Base-by-base conservation (phyloP, 1,140 invertebrate genomes). In the Panulirus ornatus region DNA sequence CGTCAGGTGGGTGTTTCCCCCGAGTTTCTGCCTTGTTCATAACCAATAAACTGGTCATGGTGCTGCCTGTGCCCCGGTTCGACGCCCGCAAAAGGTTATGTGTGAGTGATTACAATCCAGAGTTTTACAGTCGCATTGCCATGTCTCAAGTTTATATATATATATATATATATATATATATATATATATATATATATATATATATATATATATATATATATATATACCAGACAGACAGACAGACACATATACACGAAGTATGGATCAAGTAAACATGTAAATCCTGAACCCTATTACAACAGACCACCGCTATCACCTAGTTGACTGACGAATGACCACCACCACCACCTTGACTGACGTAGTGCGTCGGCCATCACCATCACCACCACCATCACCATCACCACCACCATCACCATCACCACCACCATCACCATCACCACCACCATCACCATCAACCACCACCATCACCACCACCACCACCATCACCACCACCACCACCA, bases 171-270 rank as follows among this genome's bases (percentile, higher is more conserved):
- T 70, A 34, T 70, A 34, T 70, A 34, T 70, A 70, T 70, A 34
- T 70, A 70, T 70, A 34, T 70, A 70, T 70, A 70, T 70, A 70
- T 70, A 34, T 70, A 70, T 70, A 34, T 70, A 70, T 70, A 34
- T 70, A 70, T 70, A 34, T 70, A 70, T 1, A 34, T 70, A 70
- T 70, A 34, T 70, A 70, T 70, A 34, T 70, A 1, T 70, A 1
- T 70, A 27, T 11, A 22, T 0, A 34, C 66, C 36, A 75, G 34
- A 16, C 71, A 75, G 51, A 58, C 51, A 58, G 11, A 58, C 22
- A 58, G 51, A 58, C 51, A 58, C 11, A 58, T 22, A 58, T 11
- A 58, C 51, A 58, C 51, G 22, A 58, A 58, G 51, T 58, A 58
- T 11, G 51, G 22, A 22, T 58, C 11, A 22, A 58, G 51, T 11